These are phyloP conservation scores for Acanthoscelides obtectus DNA, from an alignment of 2,888 invertebrate genomes.

Conservation along the genomic window DNA sequence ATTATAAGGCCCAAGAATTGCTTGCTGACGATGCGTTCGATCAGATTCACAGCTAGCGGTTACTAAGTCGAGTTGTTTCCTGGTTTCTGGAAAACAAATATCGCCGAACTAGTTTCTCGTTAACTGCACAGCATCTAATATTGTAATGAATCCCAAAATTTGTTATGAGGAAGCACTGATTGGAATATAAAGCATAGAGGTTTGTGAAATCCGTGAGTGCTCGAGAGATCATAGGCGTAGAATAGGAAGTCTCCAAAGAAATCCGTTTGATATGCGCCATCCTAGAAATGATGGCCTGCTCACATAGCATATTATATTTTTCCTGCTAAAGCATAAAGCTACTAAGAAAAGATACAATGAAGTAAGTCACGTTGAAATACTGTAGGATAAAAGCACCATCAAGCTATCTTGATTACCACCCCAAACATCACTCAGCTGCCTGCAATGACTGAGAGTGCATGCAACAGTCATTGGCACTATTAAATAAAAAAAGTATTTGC, in stretches of 20 bases:
- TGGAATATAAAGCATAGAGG: neutral
- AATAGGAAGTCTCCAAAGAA: neutral
- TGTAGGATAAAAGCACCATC: too few species aligned
- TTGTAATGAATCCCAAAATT: neutral
- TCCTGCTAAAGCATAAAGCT: too few species aligned
- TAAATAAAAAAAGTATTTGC: too few species aligned
- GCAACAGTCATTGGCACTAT: too few species aligned
- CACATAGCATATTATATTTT: too few species aligned
- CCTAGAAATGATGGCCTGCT: too few species aligned
- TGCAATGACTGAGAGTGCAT: too few species aligned
- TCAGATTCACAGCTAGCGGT: neutral
- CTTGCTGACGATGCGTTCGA: neutral
- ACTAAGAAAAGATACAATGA: too few species aligned
- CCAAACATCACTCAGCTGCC: too few species aligned
- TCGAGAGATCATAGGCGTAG: neutral
- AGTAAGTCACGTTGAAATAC: too few species aligned
- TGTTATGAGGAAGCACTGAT: neutral
- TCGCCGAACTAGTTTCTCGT: neutral
- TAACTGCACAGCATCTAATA: neutral
- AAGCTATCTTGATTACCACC: too few species aligned
- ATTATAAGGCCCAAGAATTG: neutral
- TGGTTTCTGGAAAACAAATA: neutral
- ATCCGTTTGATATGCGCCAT: too few species aligned
- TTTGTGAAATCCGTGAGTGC: neutral
- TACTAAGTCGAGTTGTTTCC: neutral